phyloP scores from a whole-genome alignment of 2,113 vertebrate species.

The Barnardius zonarius region DNA sequence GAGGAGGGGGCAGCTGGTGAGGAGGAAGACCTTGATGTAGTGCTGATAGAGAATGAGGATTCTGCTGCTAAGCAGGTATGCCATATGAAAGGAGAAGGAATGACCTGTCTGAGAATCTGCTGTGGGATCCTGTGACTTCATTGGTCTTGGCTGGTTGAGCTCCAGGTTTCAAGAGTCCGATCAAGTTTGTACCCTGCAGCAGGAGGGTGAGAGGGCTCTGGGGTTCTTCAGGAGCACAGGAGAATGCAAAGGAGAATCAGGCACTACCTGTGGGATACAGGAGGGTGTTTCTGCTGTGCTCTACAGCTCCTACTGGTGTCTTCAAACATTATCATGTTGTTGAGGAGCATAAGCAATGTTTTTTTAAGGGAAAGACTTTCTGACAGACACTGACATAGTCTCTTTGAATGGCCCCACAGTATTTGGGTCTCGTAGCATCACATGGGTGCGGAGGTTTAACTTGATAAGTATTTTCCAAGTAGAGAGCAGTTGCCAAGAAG shows the following conservation, averaged over 20 bases:
- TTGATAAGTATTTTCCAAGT: not conserved
- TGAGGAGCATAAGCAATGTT: not conserved
- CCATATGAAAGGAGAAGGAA: not conserved
- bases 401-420: not conserved
- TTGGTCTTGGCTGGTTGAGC: not conserved
- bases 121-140: not conserved
- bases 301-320: not conserved
- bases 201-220: not conserved
- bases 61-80: conserved; percentile 53
- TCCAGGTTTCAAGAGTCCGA: not conserved
- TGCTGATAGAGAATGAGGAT: conserved; percentile 37
- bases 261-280: not conserved
- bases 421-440: not conserved
- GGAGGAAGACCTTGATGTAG: conserved; percentile 59
- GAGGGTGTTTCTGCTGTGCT: not conserved
- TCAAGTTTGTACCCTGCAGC: not conserved
- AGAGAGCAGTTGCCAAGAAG: not conserved
- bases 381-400: not conserved
- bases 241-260: not conserved
- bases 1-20: conserved; percentile 73
- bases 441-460: not conserved
- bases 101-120: not conserved
- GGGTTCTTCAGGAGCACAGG: not conserved
- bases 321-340: not conserved
- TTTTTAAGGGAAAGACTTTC: not conserved